Conservation (phyloP, 2,888 invertebrate genomes). For the Cistogaster globosa region DNA sequence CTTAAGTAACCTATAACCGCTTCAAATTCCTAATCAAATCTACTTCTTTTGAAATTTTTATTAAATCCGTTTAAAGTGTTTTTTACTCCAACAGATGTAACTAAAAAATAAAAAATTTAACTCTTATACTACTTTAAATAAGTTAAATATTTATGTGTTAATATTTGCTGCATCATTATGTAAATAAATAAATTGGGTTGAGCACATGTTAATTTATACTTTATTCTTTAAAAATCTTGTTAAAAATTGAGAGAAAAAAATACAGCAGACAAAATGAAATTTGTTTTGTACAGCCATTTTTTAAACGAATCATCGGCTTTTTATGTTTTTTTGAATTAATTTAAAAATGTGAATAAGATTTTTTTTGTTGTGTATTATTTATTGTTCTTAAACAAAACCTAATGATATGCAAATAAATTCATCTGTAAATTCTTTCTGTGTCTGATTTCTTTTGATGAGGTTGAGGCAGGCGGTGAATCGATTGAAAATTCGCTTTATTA, state of each 20-base stretch:
- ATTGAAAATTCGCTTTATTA: too few relatives aligned
- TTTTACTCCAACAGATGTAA: background rate
- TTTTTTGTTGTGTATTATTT: constrained; percentile 9
- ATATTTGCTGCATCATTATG: constrained; percentile 24
- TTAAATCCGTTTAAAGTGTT: constrained; percentile 35
- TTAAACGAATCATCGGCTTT: background rate
- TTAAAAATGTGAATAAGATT: background rate
- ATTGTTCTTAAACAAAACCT: constrained; percentile 41
- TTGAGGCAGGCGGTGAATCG: background rate
- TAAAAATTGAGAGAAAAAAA: constrained; percentile 1
- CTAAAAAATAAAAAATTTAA: constrained; percentile 34
- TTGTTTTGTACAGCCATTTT: background rate
- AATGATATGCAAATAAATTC: constrained; percentile 68
- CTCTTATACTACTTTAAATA: constrained; percentile 35
- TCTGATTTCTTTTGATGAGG: background rate
- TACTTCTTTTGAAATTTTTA: background rate
- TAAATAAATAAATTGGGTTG: constrained; percentile 22
- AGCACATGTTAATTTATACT: constrained; percentile 42
- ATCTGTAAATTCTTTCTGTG: background rate
- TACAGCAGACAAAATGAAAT: background rate
- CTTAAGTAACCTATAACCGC: too few relatives aligned
- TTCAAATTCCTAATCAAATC: too few relatives aligned
- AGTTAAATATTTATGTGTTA: constrained; percentile 16
- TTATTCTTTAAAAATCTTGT: constrained; percentile 22
- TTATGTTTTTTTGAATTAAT: background rate